Evolutionary conservation across 1,140 invertebrate genomes (phyloP), one percentile per base, ranked within the genome.

Genomic region (Drosophila elegans): DNA sequence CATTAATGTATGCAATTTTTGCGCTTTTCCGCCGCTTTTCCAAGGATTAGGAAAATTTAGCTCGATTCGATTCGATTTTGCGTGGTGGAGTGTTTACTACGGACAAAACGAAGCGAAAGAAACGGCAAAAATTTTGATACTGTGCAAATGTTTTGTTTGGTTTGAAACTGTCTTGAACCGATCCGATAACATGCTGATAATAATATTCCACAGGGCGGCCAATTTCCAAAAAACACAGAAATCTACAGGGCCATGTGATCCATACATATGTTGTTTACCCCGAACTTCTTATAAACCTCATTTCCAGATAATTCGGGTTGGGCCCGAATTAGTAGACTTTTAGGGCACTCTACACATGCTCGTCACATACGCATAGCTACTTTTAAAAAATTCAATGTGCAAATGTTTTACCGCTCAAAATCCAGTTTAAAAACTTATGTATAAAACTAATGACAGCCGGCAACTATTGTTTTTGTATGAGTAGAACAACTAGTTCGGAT

Each of bases 171-270:
- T 36, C 64, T 69, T 56, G 51, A 69, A 49, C 51, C 42, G 64
- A 41, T 25, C 67, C 67, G 67, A 71, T 72, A 72, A 72, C 68
- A 56, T 71, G 39, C 49, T 71, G 49, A 71, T 71, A 41, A 63
- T 62, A 62, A 67, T 56, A 68, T 9, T 54, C 12, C 13, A 44
- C 32, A 68, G 29, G n/a, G 29, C n/a, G 48, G 12, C 29, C 29
- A 34, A 32, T 16, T 5, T 5, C 9, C 44, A 7, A 34, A 34
- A 16, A 45, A 57, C 29, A 34, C 29, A 34, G 4, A 53, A 61
- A 36, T 21, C 59, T 34, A 21, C 44, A 21, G 27, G 66, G 49
- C 38, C 21, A 49, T 57, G 66, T 71, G 68, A 72, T 71, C 44
- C 9, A 21, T 1, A 25, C 9, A 21, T 1, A 25, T 21, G 12